These are phyloP conservation scores for Pitangus sulphuratus DNA, from an alignment of 2,797 vertebrate genomes.

Conservation along the genomic window DNA sequence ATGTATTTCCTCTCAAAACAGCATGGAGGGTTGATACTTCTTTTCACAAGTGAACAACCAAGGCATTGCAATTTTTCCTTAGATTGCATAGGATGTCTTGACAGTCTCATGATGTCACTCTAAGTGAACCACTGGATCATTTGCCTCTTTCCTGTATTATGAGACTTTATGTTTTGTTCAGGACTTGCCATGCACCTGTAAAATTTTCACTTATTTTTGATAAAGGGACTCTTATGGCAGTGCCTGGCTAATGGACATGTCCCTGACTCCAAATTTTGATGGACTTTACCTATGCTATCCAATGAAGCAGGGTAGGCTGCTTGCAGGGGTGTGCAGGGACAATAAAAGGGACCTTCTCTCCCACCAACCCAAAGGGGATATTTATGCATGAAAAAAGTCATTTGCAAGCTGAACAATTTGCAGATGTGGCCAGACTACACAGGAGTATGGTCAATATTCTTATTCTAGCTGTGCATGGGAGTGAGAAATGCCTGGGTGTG, in stretches of 20 bases:
- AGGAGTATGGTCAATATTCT: background rate
- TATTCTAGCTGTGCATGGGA: background rate
- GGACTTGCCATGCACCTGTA: background rate
- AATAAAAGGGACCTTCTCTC: background rate
- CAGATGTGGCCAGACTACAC: background rate
- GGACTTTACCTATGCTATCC: background rate
- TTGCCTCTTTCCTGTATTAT: background rate
- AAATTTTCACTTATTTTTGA: background rate
- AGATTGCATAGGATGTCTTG: background rate
- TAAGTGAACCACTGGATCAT: background rate
- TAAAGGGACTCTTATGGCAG: background rate
- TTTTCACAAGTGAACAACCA: background rate
- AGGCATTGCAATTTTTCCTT: background rate
- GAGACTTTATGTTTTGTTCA: background rate
- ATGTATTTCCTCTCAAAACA: background rate
- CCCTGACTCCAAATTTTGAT: background rate
- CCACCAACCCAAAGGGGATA: background rate
- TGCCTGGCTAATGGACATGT: background rate
- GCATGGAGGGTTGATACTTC: background rate
- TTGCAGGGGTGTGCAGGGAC: background rate
- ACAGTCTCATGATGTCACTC: background rate
- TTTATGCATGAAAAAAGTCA: background rate
- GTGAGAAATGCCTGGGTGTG: background rate
- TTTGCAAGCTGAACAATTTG: background rate
- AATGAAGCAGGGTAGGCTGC: background rate